Conservation (phyloP, 2,113 vertebrate genomes). For the Eolophus roseicapilla region DNA sequence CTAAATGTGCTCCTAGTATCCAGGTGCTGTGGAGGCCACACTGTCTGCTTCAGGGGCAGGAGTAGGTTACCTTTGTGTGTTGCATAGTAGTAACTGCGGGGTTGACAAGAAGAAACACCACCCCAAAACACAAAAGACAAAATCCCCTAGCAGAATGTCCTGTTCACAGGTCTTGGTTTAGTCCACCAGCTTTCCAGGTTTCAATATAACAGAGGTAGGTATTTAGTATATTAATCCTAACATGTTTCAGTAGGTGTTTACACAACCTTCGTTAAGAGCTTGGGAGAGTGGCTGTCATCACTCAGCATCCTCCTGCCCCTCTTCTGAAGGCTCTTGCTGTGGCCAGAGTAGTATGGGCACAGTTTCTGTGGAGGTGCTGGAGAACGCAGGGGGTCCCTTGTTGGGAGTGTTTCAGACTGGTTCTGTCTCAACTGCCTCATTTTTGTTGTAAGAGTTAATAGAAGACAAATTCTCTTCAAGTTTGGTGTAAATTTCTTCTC, state of each 20-base stretch:
- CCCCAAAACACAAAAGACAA: background rate
- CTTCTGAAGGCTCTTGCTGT: background rate
- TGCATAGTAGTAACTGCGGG: background rate
- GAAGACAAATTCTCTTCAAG: background rate
- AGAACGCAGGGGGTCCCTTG: background rate
- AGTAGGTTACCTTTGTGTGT: background rate
- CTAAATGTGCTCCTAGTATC: background rate
- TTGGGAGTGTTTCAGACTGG: background rate
- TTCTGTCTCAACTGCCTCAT: background rate
- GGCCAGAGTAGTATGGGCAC: background rate
- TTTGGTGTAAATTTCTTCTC: background rate
- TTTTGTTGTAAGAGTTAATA: background rate
- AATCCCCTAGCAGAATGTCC: background rate
- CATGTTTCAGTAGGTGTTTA: background rate
- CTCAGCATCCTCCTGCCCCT: background rate
- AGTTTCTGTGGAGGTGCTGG: background rate
- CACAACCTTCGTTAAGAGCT: background rate
- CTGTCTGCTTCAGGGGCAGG: background rate
- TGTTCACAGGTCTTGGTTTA: background rate
- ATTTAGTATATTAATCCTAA: background rate
- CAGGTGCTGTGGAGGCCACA: background rate
- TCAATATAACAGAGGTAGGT: background rate
- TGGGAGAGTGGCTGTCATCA: background rate
- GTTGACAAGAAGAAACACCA: background rate
- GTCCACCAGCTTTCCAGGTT: background rate